Conservation (phyloP, 1,140 invertebrate species). For the Euglossa dilemma region DNA sequence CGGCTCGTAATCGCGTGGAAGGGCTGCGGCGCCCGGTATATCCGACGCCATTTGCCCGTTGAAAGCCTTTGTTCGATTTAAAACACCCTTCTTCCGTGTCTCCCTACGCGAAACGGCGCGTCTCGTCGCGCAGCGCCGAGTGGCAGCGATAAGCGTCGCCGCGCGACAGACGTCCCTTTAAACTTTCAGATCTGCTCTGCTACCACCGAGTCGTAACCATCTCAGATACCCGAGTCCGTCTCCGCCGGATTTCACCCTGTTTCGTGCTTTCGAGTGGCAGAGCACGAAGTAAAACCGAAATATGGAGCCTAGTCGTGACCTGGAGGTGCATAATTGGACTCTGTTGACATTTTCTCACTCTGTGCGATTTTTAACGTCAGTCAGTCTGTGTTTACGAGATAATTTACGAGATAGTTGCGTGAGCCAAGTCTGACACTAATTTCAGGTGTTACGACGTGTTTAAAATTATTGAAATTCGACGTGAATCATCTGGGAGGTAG, state of each 20-base stretch:
- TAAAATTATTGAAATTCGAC: too few species aligned
- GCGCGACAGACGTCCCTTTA: conserved; percentile 4
- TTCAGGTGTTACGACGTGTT: too few species aligned
- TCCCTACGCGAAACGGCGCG: too few species aligned
- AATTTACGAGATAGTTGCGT: too few species aligned
- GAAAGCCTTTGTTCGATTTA: conserved; percentile 64
- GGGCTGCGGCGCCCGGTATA: conserved; percentile 31
- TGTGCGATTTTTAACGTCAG: too few species aligned
- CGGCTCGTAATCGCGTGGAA: conserved; percentile 56
- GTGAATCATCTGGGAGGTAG: too few species aligned
- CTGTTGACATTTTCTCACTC: too few species aligned
- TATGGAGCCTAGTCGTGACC: too few species aligned
- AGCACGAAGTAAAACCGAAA: background rate
- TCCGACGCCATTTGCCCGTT: conserved; percentile 34
- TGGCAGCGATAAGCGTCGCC: background rate
- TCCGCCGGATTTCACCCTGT: background rate
- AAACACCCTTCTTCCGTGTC: conserved; percentile 35
- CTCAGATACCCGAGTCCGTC: background rate
- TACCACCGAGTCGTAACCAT: background rate
- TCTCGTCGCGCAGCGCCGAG: too few species aligned
- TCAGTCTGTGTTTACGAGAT: too few species aligned
- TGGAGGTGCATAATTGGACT: too few species aligned
- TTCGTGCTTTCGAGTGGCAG: background rate
- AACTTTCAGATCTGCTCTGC: background rate
- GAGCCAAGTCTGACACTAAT: too few species aligned